Conservation (phyloP, 2,888 invertebrate species). For the Megaustenia siamemsis region DNA sequence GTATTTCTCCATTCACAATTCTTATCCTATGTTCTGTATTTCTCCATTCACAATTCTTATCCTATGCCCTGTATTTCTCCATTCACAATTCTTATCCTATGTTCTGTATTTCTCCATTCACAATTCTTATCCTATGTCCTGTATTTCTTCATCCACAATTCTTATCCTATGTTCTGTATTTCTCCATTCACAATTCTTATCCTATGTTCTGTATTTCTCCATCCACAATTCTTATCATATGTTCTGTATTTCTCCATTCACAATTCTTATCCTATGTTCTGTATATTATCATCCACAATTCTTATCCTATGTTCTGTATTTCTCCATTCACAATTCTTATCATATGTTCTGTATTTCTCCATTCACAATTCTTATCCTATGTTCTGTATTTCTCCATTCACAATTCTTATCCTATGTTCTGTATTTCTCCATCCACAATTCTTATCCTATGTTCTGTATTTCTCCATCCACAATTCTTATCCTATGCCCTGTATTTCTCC, state of each 20-base stretch:
- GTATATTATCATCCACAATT: not conserved
- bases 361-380: not conserved
- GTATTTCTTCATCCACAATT: too few relatives aligned
- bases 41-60: not conserved
- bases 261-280: not conserved
- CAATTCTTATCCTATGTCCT: too few relatives aligned
- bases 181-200: too few relatives aligned
- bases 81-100: not conserved
- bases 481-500: not conserved
- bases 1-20: not conserved
- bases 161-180: too few relatives aligned
- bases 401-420: not conserved
- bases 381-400: not conserved
- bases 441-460: too few relatives aligned
- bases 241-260: not conserved
- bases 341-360: not conserved
- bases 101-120: not conserved
- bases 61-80: not conserved
- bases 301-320: not conserved
- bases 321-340: not conserved
- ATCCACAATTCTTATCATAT: too few relatives aligned
- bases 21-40: not conserved
- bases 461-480: too few relatives aligned
- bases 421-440: too few relatives aligned
- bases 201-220: too few relatives aligned